Base-by-base conservation (phyloP, 2,888 invertebrate genomes). In the Andrena fulva region DNA sequence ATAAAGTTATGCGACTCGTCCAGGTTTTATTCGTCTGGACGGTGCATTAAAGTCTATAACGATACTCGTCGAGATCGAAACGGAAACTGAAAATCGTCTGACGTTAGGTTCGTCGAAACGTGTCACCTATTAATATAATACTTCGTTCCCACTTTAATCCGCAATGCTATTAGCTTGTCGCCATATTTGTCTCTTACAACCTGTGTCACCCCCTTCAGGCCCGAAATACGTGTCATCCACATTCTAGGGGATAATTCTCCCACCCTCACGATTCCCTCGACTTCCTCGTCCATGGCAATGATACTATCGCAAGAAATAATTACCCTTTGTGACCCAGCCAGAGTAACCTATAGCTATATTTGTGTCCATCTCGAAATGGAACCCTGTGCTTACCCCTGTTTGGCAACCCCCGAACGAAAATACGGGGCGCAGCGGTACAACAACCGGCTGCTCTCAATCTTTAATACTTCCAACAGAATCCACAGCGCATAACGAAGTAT, bases 1-100 rank as follows among this genome's bases (percentile, higher is more conserved):
- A 86, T 86, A 86, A 86, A 86, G 63, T 60, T 76, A 63, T 72
- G 71, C 62, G 85, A 77, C 79, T 27, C 64, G 56, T 16, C 2
- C n/a, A 59, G 2, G 71, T 80, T 81, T 77, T 81, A 69, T 54
- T 71, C 67, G 64, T 42, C 31, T 48, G 56, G 70, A 35, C 59
- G 71, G 42, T 52, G 35, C 63, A 56, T 76, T 76, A 76, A 72
- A 68, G 48, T n/a, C 50, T 27, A 5, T 66, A 69, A 63, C 75
- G 80, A 80, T 42, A n/a, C 8, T 35, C 27, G 3, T 10, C 48
- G 6, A 29, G 12, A 35, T 24, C 1, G 4, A n/a, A 20, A 8
- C 31, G 24, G 24, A 50, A 60, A 54, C 29, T 48, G n/a, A 2
- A 31, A 27, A 35, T 66, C 35, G 35, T 42, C 33, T n/a, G 33